phyloP scores from a whole-genome alignment of 1,140 invertebrate genomes.

The Drosophila pandora region DNA sequence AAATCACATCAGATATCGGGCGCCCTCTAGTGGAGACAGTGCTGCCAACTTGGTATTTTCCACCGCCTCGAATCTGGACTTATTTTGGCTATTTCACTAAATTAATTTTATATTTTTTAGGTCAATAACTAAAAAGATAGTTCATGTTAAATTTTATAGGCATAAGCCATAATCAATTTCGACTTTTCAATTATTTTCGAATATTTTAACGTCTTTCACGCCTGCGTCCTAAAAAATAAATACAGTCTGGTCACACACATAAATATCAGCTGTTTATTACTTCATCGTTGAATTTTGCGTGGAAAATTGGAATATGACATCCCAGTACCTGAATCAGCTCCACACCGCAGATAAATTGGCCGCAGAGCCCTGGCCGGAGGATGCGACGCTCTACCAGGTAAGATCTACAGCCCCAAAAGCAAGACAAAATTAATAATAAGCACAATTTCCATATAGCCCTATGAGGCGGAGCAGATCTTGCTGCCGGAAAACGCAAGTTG shows the following conservation, averaged over 20 bases:
- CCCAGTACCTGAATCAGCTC: constrained; percentile 66
- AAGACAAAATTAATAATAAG: background rate
- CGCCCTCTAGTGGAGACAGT: background rate
- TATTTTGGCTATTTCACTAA: too few relatives aligned
- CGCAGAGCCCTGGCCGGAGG: constrained; percentile 93
- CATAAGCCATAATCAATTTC: too few relatives aligned
- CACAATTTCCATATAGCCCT: constrained; percentile 66
- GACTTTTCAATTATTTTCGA: too few relatives aligned
- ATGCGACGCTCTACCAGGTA: constrained; percentile 91
- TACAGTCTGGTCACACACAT: background rate
- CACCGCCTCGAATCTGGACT: too few relatives aligned
- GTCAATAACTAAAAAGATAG: too few relatives aligned
- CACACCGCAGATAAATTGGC: constrained; percentile 78
- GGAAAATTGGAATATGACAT: constrained; percentile 57
- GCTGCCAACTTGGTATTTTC: too few relatives aligned
- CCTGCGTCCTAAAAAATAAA: background rate
- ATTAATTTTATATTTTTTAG: too few relatives aligned
- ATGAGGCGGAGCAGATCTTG: constrained; percentile 96
- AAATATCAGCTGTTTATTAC: constrained; percentile 68
- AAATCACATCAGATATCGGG: background rate
- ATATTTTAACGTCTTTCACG: background rate
- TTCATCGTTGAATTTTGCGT: constrained; percentile 54
- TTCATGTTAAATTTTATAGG: too few relatives aligned
- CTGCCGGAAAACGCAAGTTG: constrained; percentile 96
- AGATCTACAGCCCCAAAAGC: constrained; percentile 78